These are phyloP conservation scores for Cephalotes varians DNA, from an alignment of 2,888 invertebrate species.

Conservation along the genomic window DNA sequence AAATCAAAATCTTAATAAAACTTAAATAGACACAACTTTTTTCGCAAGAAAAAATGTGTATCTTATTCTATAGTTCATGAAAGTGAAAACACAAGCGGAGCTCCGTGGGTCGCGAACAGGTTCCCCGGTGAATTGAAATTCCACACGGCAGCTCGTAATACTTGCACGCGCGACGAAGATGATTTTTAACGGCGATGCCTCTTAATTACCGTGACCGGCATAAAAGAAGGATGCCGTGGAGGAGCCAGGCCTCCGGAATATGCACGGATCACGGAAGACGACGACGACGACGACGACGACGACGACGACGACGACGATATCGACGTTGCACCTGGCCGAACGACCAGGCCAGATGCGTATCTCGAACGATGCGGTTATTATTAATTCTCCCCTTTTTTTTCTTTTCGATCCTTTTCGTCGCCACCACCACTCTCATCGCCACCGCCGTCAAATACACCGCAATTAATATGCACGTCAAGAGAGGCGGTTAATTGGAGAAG, in stretches of 20 bases:
- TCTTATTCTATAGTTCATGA: slow-evolving; percentile 8
- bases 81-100: slow-evolving; percentile 53
- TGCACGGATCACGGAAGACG: slow-evolving; percentile 72
- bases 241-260: slow-evolving; percentile 69
- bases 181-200: slow-evolving; percentile 78
- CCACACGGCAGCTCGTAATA: slow-evolving; percentile 43
- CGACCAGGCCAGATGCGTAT: slow-evolving; percentile 76
- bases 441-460: slow-evolving; percentile 64
- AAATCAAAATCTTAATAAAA: slow-evolving; percentile 5
- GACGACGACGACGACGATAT: slow-evolving; percentile 49
- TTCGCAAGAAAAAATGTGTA: neutral
- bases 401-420: neutral
- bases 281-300: slow-evolving; percentile 50
- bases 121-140: slow-evolving; percentile 73
- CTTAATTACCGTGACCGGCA: slow-evolving; percentile 80
- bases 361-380: slow-evolving; percentile 73
- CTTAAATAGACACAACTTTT: neutral
- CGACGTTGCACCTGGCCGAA: slow-evolving; percentile 71
- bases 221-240: slow-evolving; percentile 68
- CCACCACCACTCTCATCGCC: neutral
- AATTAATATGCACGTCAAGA: slow-evolving; percentile 75
- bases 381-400: slow-evolving; percentile 66
- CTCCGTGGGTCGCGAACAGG: slow-evolving; percentile 49
- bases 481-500: slow-evolving; percentile 49
- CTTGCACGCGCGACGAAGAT: slow-evolving; percentile 22